Base-by-base conservation (phyloP, 2,113 vertebrate species). In the Xyrauchen texanus region DNA sequence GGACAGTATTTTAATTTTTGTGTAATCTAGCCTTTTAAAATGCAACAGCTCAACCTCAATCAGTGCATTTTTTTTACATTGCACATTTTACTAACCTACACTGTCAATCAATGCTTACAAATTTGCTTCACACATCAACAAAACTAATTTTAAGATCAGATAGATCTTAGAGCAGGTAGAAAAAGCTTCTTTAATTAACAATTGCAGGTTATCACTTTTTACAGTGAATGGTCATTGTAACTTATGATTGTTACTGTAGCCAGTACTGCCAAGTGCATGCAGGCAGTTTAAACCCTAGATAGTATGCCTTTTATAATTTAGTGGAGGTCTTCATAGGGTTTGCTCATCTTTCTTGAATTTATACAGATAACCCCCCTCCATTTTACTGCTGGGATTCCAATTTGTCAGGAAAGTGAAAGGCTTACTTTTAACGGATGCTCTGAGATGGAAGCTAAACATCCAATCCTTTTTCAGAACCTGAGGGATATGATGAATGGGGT, bases 401-500 rank as follows among this genome's bases (percentile, higher is more conserved):
- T 75, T 63, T 49, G 70, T 65, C 71, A 53, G 15, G 11, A 42
- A 63, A 15, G 51, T 60, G 51, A 62, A 42, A 58, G 60, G 68
- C 45, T 61, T 52, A 45, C 9, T 66, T 88, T 89, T 68, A 86
- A 86, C 82, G 82, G 84, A 81, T 86, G 81, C 77, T 87, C 47
- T 21, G 68, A 57, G 76, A 82, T 84, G 80, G 69, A 77, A 75
- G 77, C 85, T 79, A 79, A 46, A 63, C 45, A 75, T 82, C 72
- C 76, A 77, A 80, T 80, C 16, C 3, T n/a, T 2, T 9, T 81
- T 80, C 77, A 83, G 87, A 89, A 89, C 89, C 90, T 81, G 87
- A 89, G 87, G 86, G 86, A 87, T 88, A 89, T 92, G 91, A 93
- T 93, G 88, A 88, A 92, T 88, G 87, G 85, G 90, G 88, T 88